Percentiles rank a stretch among this genome's conserved stretches.
Evolutionary conservation across 2,888 invertebrate species (phyloP).

Genomic region (Nemurella pictetii): DNA sequence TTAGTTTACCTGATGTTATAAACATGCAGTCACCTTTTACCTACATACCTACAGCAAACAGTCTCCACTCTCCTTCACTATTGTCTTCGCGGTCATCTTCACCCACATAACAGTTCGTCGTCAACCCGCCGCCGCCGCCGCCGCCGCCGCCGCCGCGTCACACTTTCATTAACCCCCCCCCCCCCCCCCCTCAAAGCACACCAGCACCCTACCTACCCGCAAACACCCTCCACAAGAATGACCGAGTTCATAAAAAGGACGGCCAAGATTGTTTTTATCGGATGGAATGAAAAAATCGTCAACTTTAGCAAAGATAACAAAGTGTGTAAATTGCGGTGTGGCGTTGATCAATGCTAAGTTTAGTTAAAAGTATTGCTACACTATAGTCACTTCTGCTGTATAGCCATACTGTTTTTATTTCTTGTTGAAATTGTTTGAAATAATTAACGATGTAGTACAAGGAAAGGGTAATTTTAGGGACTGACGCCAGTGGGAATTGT

Average conservation of each 20-base stretch:
- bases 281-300: not conserved
- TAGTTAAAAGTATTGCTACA: too few relatives aligned
- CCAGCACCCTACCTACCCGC: not conserved
- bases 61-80: not conserved
- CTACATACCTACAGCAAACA: slow-evolving; percentile 19
- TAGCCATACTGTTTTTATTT: too few relatives aligned
- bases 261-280: not conserved
- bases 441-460: not conserved
- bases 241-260: not conserved
- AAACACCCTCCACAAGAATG: not conserved
- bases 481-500: not conserved
- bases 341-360: not conserved
- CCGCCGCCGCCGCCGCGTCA: not conserved
- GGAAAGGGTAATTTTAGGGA: not conserved
- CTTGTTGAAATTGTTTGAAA: not conserved
- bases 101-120: not conserved
- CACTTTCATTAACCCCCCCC: slow-evolving; percentile 1
- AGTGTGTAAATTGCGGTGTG: too few relatives aligned
- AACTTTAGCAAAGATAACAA: not conserved
- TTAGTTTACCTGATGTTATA: slow-evolving; percentile 19
- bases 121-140: too few relatives aligned
- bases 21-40: not conserved
- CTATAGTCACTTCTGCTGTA: too few relatives aligned
- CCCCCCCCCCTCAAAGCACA: not conserved
- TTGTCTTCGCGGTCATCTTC: not conserved